Evolutionary conservation across 2,888 invertebrate genomes (phyloP).

Genomic region (Salpingus planirostris): DNA sequence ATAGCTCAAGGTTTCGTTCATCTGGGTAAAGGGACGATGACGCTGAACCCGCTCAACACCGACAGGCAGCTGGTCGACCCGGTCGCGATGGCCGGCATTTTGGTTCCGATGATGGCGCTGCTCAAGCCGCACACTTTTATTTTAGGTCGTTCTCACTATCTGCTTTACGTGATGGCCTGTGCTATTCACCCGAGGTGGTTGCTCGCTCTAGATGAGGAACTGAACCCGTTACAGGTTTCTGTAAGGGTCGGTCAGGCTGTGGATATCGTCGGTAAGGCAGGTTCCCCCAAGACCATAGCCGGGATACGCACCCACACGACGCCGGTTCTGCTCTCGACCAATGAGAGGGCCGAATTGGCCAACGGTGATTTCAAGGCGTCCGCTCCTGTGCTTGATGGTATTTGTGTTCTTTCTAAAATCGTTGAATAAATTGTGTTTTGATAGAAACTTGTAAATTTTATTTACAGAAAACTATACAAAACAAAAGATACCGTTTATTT

Average conservation of each 20-base stretch:
- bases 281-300: conserved; percentile 97
- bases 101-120: conserved; percentile 30
- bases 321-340: conserved; percentile 89
- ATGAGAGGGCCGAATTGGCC: conserved; percentile 95
- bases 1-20: conserved; percentile 94
- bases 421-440: no score
- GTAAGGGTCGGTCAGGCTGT: conserved; percentile 93
- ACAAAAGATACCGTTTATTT: no score
- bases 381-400: conserved; percentile 94
- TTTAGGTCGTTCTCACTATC: conserved; percentile 86
- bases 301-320: conserved; percentile 99
- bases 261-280: conserved; percentile 98
- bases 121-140: conserved; percentile 44
- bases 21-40: conserved; percentile 96
- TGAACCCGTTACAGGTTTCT: conserved; percentile 83
- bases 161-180: conserved; percentile 85
- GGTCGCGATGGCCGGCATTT: conserved; percentile 75
- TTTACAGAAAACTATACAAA: no score
- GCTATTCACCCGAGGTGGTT: conserved; percentile 99
- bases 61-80: conserved; percentile 90
- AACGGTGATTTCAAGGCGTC: conserved; percentile 91
- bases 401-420: conserved; percentile 97
- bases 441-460: no score
- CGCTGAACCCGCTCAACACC: conserved; percentile 91
- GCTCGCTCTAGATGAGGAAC: conserved; percentile 88